Evolutionary conservation across 2,797 vertebrate species (phyloP).

Genomic region (Muscicapa striata): DNA sequence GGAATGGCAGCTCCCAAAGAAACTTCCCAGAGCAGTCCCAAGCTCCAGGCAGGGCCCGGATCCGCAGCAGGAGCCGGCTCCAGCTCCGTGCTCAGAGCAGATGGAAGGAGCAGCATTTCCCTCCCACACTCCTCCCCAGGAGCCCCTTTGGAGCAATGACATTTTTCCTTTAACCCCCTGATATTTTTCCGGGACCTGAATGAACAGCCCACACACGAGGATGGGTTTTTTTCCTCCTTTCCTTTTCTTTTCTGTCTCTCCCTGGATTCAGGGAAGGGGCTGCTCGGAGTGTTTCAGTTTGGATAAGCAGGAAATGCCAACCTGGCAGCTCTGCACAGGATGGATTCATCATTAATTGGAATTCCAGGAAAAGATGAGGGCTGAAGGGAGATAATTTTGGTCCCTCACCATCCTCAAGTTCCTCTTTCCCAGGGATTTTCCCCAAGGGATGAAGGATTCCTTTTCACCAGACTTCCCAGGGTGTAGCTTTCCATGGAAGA

Average conservation of each 20-base stretch:
- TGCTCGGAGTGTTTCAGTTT: neutral
- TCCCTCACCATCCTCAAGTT: neutral
- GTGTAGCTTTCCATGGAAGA: neutral
- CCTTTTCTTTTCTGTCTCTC: neutral
- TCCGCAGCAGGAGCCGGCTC: neutral
- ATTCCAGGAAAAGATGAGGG: neutral
- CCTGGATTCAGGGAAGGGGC: neutral
- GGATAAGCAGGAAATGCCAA: neutral
- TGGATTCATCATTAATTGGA: neutral
- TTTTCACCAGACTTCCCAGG: neutral
- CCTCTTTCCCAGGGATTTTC: neutral
- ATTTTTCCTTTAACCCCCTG: slow-evolving; percentile 1
- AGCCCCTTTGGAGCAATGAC: neutral
- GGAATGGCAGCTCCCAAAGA: neutral
- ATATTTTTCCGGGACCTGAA: neutral
- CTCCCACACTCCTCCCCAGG: slow-evolving; percentile 34
- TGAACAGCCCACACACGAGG: neutral
- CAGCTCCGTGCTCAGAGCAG: neutral
- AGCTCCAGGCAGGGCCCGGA: neutral
- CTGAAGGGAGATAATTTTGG: neutral
- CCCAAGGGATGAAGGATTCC: neutral
- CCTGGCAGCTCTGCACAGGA: fast-evolving
- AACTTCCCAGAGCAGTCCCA: neutral
- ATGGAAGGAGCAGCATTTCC: neutral
- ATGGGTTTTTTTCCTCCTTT: neutral